Evolutionary conservation across 1,140 invertebrate species (phyloP), one percentile per base, ranked within the genome.

Genomic region (Belonocnema kinseyi): DNA sequence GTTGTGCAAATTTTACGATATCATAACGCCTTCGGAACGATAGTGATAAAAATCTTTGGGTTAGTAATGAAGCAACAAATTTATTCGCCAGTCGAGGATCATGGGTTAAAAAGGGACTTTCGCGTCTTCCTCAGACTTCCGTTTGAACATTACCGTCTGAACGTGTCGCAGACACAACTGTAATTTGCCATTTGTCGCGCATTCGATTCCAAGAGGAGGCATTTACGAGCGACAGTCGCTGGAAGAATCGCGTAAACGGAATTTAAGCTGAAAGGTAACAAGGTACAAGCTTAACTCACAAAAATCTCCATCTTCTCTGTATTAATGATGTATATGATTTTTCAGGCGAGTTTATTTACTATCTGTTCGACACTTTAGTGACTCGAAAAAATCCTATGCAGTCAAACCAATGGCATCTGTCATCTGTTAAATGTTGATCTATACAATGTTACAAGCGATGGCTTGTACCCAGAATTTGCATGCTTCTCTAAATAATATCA

Each of bases 141-240:
- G 78, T 77, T 77, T 52, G 72, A 1, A 16, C 71, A 75, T 85
- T 82, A 78, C 26, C 53, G 73, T 53, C 13, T 26, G 52, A 54
- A 74, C 56, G 73, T 52, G 54, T 78, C 73, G 73, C 52, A 66
- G 21, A 19, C 51, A 66, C 61, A 53, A 74, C 61, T 17, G 54
- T 82, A 82, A 85, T 82, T 82, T 58, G 77, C 74, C 58, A 33
- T 85, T 80, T 85, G 82, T 80, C 83, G 75, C 76, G 73, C 58
- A 61, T 75, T 82, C 80, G 82, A 85, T 83, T 83, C 58, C 76
- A 74, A 72, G 76, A 77, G 61, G 26, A 66, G 73, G 77, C 58
- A 70, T 76, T 85, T 85, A 84, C 81, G 83, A 85, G 73, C 74
- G 46, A n/a, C 75, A 33, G 61, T 16, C 26, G 3, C 26, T 46